phyloP scores from a whole-genome alignment of 2,888 invertebrate genomes.

The Rhamphomyia laevipes region DNA sequence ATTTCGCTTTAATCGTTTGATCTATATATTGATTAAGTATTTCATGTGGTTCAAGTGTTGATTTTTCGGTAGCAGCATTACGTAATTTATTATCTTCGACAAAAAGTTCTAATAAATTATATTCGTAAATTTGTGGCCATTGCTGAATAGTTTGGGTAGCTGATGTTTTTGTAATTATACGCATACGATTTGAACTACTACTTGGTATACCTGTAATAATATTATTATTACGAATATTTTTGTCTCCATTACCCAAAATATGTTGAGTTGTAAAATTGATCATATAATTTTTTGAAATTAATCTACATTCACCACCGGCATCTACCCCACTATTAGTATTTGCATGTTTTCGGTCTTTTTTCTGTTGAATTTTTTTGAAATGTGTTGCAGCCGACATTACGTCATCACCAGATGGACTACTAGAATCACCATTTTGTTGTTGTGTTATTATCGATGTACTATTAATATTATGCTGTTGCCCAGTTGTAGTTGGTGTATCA shows the following conservation, averaged over 20 bases:
- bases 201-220: background rate
- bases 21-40: constrained; percentile 49
- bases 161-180: constrained; percentile 3
- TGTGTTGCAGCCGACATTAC: constrained; percentile 16
- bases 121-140: constrained; percentile 63
- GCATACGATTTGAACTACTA: background rate
- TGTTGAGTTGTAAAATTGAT: too few species aligned
- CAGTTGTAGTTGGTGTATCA: constrained; percentile 12
- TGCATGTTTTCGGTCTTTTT: constrained; percentile 2
- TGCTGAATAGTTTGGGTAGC: constrained; percentile 58
- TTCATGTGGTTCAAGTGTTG: constrained; percentile 39
- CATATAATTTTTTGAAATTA: too few species aligned
- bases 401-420: constrained; percentile 16
- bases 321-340: too few species aligned
- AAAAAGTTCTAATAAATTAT: constrained; percentile 58
- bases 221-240: too few species aligned
- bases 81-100: constrained; percentile 36
- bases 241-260: too few species aligned
- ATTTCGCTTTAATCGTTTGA: constrained; percentile 24
- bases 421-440: constrained; percentile 10
- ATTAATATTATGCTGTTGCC: constrained; percentile 21
- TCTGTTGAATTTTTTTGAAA: constrained; percentile 15
- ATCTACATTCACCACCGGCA: background rate
- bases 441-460: constrained; percentile 10
- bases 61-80: constrained; percentile 20